phyloP scores from a whole-genome alignment of 2,113 vertebrate species.

The Aix galericulata region DNA sequence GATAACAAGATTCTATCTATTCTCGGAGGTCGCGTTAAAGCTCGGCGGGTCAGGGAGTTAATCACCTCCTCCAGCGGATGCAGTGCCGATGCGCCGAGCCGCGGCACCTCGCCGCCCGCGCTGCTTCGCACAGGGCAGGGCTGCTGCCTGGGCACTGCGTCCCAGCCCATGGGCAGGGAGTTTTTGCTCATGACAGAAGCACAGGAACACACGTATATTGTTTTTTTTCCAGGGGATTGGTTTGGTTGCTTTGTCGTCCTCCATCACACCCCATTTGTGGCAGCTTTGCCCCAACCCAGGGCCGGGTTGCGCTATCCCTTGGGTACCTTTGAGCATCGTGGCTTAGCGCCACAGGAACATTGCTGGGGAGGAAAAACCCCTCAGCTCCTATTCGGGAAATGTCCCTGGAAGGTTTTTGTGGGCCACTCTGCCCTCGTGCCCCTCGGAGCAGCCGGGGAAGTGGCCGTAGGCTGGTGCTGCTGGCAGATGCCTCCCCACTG shows the following conservation, averaged over 20 bases:
- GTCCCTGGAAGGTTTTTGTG: neutral
- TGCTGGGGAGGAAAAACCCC: neutral
- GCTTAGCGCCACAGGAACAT: accelerated
- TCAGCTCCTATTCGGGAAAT: neutral
- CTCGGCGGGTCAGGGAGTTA: slow-evolving; percentile 75
- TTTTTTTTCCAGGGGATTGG: neutral
- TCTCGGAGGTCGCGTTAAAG: slow-evolving; percentile 75
- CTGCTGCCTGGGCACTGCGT: neutral
- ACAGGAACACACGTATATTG: neutral
- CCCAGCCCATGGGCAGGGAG: neutral
- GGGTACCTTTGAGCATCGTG: accelerated
- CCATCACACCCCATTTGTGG: accelerated
- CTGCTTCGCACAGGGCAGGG: neutral
- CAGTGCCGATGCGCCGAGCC: slow-evolving; percentile 12
- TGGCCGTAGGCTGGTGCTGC: accelerated
- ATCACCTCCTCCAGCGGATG: slow-evolving; percentile 68
- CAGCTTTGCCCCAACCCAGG: neutral
- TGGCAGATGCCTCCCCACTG: neutral
- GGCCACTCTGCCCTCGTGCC: neutral
- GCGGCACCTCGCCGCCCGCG: neutral
- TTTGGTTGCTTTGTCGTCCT: neutral
- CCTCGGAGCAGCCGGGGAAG: neutral
- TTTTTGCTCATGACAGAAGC: neutral
- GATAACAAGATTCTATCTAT: slow-evolving; percentile 81
- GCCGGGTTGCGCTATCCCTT: accelerated